Evolutionary conservation across 1,140 invertebrate species (phyloP), one percentile per base, ranked within the genome.

Genomic region (Drosophila sturtevanti): DNA sequence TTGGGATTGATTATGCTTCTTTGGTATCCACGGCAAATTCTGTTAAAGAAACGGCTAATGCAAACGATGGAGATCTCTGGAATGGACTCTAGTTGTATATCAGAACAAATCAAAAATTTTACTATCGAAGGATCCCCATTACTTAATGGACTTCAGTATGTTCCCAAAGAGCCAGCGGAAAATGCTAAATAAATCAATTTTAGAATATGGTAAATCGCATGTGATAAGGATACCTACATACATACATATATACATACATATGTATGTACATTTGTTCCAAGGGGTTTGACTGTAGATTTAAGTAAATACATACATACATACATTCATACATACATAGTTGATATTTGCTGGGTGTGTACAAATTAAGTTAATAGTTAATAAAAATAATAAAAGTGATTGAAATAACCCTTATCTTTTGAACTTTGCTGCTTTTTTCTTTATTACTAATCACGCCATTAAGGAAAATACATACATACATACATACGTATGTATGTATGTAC

Each of bases 1-100:
- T 16, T 91, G 59, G 91, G 91, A 9, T 31, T 91, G 1, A 22
- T 77, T 7, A 52, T 92, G 52, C 0, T 90, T 1, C 60, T 80
- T 14, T 89, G 84, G 71, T 82, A 90, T 52, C 90, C 90, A 3
- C 48, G 76, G 6, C 68, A 84, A 14, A 38, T 76, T 7, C 58
- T 79, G 12, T 65, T 79, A 54, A 65, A 90, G 38, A 77, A 77
- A 7, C 77, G 69, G 9, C 64, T 74, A 11, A 84, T 90, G 72
- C 87, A 79, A 0, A 77, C 60, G 21, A 89, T 89, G 24, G 84
- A 89, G 64, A 85, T 89, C 1, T 72, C 63, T 7, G 37, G 58
- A 4, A 9, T 84, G 44, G 84, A 87, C 0, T 55, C 56, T 7
- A 55, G 41, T 2, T 63, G 21, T 58, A 67, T 52, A 10, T 44